Evolutionary conservation across 2,888 invertebrate species (phyloP).

Genomic region (Tiliacea citrago): DNA sequence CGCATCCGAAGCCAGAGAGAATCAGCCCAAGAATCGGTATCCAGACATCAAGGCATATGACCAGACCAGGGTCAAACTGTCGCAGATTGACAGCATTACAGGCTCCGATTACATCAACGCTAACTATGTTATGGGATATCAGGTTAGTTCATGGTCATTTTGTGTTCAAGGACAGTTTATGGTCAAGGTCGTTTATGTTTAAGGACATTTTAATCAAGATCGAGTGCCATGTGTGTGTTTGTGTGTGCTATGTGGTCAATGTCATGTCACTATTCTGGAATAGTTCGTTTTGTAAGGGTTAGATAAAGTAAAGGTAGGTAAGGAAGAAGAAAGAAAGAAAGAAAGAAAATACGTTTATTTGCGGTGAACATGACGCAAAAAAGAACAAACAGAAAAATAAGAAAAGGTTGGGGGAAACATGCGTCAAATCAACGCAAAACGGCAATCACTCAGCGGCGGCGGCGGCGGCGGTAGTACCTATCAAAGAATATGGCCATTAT

Average conservation of each 20-base stretch:
- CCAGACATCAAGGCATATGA: constrained; percentile 98
- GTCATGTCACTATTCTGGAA: not conserved
- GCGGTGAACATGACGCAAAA: too few relatives aligned
- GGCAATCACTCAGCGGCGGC: too few relatives aligned
- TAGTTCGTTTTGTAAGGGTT: not conserved
- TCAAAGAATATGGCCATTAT: too few relatives aligned
- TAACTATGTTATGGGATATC: constrained; percentile 97
- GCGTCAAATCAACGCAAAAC: too few relatives aligned
- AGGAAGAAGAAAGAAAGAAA: too few relatives aligned
- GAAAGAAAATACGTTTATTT: too few relatives aligned
- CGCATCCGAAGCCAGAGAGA: constrained; percentile 96
- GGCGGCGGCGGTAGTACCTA: too few relatives aligned
- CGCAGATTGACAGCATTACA: constrained; percentile 94
- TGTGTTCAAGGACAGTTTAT: not conserved
- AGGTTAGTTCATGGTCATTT: constrained; percentile 80
- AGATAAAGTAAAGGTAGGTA: not conserved
- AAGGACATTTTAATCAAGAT: too few relatives aligned
- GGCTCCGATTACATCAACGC: constrained; percentile 98
- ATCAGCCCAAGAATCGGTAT: constrained; percentile 96
- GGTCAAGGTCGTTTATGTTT: not conserved
- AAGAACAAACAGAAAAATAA: too few relatives aligned
- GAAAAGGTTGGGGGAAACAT: too few relatives aligned
- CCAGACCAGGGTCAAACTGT: constrained; percentile 96
- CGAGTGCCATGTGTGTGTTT: not conserved
- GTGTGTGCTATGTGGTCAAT: not conserved